Conservation (phyloP, 2,113 vertebrate genomes). For the Phyllopteryx taeniolatus region DNA sequence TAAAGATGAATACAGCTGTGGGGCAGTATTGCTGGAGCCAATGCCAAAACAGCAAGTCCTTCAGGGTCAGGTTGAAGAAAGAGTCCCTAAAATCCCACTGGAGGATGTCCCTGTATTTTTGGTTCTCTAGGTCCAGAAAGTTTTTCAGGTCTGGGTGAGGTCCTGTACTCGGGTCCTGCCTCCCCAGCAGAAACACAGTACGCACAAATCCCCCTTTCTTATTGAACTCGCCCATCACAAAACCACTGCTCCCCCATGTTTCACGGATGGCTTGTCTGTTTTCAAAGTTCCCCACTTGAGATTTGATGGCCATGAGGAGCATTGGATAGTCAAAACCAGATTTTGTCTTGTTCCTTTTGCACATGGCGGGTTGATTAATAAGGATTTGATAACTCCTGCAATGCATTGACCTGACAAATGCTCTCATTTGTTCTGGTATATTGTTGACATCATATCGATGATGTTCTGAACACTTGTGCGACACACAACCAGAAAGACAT, state of each 20-base stretch:
- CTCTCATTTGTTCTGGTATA: slow-evolving; percentile 68
- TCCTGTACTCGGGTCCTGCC: slow-evolving; percentile 68
- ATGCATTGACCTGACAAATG: slow-evolving; percentile 75
- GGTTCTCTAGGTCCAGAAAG: slow-evolving; percentile 70
- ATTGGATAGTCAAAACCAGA: slow-evolving; percentile 37
- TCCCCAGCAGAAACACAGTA: slow-evolving; percentile 74
- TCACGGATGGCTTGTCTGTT: slow-evolving; percentile 79
- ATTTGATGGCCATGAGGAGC: slow-evolving; percentile 77
- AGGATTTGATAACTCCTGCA: slow-evolving; percentile 71
- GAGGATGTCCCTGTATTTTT: slow-evolving; percentile 69
- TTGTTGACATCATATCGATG: slow-evolving; percentile 45
- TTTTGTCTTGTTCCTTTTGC: slow-evolving; percentile 31
- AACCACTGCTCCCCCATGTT: slow-evolving; percentile 73
- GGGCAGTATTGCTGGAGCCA: slow-evolving; percentile 73
- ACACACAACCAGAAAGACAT: slow-evolving; percentile 40
- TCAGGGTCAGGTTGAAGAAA: slow-evolving; percentile 79
- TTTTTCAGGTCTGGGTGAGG: slow-evolving; percentile 67
- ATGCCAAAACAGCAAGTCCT: slow-evolving; percentile 76
- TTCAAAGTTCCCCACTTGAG: slow-evolving; percentile 76
- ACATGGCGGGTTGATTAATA: slow-evolving; percentile 67
- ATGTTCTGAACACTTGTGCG: slow-evolving; percentile 31
- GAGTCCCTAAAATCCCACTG: slow-evolving; percentile 79
- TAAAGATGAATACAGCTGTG: slow-evolving; percentile 69
- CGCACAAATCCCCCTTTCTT: slow-evolving; percentile 52
- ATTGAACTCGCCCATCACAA: slow-evolving; percentile 39